Conservation (phyloP, 2,113 vertebrate species). For the Prunella himalayana region DNA sequence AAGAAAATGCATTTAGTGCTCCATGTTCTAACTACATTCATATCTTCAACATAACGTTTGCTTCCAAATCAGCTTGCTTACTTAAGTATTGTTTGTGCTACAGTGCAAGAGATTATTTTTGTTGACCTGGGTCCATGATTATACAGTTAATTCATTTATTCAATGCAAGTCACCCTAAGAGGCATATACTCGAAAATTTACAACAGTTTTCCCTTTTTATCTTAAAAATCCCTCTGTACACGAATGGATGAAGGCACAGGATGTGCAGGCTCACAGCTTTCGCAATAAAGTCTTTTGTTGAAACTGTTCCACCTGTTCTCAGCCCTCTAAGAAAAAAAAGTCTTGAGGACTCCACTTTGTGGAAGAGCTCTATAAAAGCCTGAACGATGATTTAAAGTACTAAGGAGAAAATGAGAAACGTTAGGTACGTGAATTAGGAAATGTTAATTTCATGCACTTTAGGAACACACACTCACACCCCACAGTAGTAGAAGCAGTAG, state of each 20-base stretch:
- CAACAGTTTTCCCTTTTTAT: conserved; percentile 68
- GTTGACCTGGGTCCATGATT: conserved; percentile 20
- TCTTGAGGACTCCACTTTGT: conserved; percentile 82
- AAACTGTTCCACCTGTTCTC: conserved; percentile 71
- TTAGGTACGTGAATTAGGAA: conserved; percentile 88
- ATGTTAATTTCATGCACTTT: conserved; percentile 99
- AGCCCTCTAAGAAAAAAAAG: conserved; percentile 77
- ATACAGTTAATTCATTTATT: conserved; percentile 1
- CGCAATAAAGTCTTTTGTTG: conserved; percentile 68
- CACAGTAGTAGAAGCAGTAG: conserved; percentile 99
- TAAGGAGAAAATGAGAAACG: conserved; percentile 89
- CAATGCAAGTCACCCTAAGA: conserved; percentile 11
- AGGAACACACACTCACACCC: conserved; percentile 99
- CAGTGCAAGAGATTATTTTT: not conserved
- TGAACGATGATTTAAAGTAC: conserved; percentile 86
- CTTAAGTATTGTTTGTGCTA: not conserved
- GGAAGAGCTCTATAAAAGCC: conserved; percentile 89
- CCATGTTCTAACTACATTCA: not conserved
- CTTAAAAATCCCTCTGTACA: conserved; percentile 45
- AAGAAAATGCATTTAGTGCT: conserved; percentile 36
- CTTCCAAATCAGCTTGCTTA: not conserved
- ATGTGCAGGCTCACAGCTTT: conserved; percentile 81
- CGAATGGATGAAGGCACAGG: conserved; percentile 64
- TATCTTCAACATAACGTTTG: not conserved
- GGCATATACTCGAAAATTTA: conserved; percentile 99